phyloP scores from a whole-genome alignment of 1,140 invertebrate genomes.

The Diorhabda sublineata region DNA sequence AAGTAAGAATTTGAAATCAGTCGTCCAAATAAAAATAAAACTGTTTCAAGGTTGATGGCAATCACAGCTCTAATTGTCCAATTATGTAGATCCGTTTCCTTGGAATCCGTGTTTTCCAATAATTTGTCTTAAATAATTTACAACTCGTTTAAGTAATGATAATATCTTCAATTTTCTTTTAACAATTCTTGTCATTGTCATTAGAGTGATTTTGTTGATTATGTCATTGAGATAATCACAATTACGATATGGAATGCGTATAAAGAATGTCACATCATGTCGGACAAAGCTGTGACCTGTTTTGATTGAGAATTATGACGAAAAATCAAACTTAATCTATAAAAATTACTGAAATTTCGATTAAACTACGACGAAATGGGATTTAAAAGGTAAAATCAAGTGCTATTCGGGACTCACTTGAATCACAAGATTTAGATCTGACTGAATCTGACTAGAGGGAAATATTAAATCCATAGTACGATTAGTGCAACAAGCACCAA shows the following conservation, averaged over 20 bases:
- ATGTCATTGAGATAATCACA: background rate
- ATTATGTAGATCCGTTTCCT: constrained; percentile 13
- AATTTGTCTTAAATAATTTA: background rate
- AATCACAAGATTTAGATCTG: too few species aligned
- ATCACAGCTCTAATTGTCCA: constrained; percentile 8
- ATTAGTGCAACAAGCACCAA: too few species aligned
- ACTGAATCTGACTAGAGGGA: too few species aligned
- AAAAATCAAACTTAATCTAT: too few species aligned
- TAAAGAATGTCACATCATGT: too few species aligned
- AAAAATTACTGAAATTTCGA: too few species aligned
- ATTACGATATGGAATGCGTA: background rate
- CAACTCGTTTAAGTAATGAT: background rate
- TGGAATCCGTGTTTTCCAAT: constrained; percentile 7
- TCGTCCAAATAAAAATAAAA: constrained; percentile 3
- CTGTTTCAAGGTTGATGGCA: constrained; percentile 8
- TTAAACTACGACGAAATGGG: too few species aligned
- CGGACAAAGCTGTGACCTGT: too few species aligned
- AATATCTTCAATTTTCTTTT: background rate
- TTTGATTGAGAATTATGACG: too few species aligned
- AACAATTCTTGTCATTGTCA: background rate
- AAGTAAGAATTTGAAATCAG: background rate
- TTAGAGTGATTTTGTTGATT: constrained; percentile 8
- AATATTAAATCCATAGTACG: too few species aligned
- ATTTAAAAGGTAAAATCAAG: too few species aligned
- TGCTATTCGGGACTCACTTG: too few species aligned